phyloP scores from a whole-genome alignment of 2,113 vertebrate species.

The Cricetomys ansorgei region DNA sequence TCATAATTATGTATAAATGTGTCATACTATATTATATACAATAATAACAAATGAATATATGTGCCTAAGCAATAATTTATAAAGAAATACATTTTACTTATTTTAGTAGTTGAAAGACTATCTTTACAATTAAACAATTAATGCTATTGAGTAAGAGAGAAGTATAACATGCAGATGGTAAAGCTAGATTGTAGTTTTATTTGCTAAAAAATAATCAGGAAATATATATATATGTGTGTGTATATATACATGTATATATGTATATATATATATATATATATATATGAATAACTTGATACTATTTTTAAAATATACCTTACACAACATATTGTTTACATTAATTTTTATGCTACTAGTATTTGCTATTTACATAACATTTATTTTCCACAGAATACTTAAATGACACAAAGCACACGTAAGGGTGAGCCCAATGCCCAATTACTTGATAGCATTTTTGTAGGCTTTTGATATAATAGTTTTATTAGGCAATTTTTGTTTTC shows the following conservation, averaged over 20 bases:
- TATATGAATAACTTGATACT: no score
- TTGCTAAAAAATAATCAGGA: not conserved
- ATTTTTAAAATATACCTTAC: not conserved
- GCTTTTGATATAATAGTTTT: not conserved
- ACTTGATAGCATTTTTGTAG: not conserved
- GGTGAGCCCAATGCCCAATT: no score
- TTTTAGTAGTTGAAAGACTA: not conserved
- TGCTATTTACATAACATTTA: not conserved
- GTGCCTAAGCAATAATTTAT: not conserved
- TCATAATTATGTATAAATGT: not conserved
- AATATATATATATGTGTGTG: no score
- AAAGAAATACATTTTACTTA: not conserved
- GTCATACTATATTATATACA: not conserved
- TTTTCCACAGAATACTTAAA: not conserved
- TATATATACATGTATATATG: no score
- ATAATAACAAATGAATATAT: not conserved
- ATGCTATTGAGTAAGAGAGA: not conserved
- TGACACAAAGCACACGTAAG: not conserved
- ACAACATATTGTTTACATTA: not conserved
- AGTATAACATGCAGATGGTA: not conserved
- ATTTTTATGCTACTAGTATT: not conserved
- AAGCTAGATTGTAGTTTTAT: constrained; percentile 29
- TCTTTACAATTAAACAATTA: constrained; percentile 34
- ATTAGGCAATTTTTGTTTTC: not conserved
- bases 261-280: no score